A percentile compares a stretch with the other conserved stretches of the same genome.
Conservation (phyloP, 2,888 invertebrate species). For the Drosophila diplacantha region DNA sequence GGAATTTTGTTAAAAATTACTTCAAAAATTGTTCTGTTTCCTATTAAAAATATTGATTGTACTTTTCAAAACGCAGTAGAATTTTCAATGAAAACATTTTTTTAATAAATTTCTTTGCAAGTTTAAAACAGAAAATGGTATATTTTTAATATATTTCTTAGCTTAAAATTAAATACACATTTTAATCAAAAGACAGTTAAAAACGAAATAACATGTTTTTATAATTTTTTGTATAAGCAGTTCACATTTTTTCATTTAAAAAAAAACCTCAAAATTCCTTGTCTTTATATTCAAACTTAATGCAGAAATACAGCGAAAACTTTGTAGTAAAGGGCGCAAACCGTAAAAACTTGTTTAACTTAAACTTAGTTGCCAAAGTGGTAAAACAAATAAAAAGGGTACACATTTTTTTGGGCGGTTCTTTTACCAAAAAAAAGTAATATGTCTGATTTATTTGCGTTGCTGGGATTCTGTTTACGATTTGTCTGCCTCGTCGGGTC, state of each 20-base stretch:
- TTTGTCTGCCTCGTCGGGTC: conserved; percentile 28
- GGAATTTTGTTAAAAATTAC: no score
- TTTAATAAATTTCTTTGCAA: background rate
- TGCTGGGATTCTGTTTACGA: conserved; percentile 39
- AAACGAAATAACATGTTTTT: background rate
- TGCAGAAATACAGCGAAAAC: background rate
- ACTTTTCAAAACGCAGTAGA: background rate
- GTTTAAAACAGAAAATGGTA: background rate
- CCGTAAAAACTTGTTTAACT: conserved; percentile 11
- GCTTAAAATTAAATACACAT: background rate
- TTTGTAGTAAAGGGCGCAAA: conserved; percentile 6
- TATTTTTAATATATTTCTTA: background rate
- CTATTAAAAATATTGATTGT: background rate
- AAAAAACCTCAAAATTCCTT: background rate
- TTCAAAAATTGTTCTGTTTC: no score
- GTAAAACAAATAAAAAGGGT: conserved; percentile 20
- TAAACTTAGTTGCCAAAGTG: conserved; percentile 20
- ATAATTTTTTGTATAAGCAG: background rate
- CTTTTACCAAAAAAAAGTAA: background rate
- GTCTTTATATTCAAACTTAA: background rate
- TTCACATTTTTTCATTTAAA: background rate
- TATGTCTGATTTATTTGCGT: conserved; percentile 5
- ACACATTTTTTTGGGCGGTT: background rate
- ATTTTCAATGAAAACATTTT: background rate
- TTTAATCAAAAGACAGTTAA: background rate